phyloP scores from a whole-genome alignment of 2,113 vertebrate species.

The Crotalus helleri region DNA sequence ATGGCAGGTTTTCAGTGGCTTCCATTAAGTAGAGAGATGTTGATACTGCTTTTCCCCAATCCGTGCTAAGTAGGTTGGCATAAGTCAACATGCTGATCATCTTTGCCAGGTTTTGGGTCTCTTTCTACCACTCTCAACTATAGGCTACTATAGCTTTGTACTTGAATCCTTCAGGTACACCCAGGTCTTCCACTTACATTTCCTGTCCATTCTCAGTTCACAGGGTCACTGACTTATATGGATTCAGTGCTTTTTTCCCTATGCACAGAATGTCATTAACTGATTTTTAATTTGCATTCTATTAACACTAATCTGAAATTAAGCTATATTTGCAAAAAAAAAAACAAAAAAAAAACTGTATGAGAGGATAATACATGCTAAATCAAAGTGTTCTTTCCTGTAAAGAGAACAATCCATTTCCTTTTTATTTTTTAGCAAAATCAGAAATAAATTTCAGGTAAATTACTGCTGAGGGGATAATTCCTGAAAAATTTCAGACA shows the following conservation, averaged over 20 bases:
- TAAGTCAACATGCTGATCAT: background rate
- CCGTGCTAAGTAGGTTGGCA: background rate
- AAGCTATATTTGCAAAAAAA: background rate
- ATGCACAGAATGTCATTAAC: background rate
- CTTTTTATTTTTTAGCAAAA: background rate
- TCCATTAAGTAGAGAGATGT: background rate
- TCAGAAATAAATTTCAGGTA: background rate
- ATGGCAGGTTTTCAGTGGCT: background rate
- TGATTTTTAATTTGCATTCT: background rate
- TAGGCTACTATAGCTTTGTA: background rate
- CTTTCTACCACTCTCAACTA: background rate
- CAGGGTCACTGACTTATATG: background rate
- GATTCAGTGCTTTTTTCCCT: background rate
- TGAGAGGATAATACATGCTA: background rate
- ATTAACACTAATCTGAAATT: background rate
- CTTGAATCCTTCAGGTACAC: background rate
- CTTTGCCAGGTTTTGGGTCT: background rate
- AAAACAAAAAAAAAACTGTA: background rate
- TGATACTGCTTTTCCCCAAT: background rate
- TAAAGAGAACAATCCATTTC: background rate
- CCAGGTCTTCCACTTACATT: background rate
- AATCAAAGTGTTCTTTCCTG: background rate
- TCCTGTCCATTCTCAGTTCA: background rate
- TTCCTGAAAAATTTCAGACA: background rate
- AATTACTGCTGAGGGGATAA: background rate